Conservation (phyloP, 2,113 vertebrate genomes). For the Gnathonemus longibarbis region DNA sequence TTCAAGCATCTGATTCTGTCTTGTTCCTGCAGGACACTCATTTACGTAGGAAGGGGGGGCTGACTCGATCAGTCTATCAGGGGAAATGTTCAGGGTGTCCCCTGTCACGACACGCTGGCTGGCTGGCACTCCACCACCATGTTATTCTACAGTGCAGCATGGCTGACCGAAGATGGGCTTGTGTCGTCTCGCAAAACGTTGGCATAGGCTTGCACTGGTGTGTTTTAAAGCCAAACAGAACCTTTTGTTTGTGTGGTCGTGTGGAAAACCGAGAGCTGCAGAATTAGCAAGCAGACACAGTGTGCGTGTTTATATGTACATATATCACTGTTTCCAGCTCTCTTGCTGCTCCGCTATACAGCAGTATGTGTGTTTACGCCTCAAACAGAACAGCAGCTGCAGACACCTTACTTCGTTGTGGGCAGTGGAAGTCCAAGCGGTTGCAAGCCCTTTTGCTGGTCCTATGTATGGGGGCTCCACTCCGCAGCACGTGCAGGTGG, state of each 20-base stretch:
- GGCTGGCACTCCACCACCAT: too few relatives aligned
- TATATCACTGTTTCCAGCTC: background rate
- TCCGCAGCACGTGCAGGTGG: background rate
- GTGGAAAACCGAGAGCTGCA: background rate
- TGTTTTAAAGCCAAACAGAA: background rate
- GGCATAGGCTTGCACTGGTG: background rate
- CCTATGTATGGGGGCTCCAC: background rate
- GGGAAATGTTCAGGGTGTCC: background rate
- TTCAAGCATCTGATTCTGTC: background rate
- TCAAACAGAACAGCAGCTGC: background rate
- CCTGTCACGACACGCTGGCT: background rate
- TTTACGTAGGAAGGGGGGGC: background rate
- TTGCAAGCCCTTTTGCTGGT: background rate
- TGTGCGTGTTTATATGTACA: background rate
- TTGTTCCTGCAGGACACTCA: background rate
- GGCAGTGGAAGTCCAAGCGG: background rate
- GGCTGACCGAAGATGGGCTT: background rate
- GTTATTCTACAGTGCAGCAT: background rate
- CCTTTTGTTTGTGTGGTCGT: background rate
- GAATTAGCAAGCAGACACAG: background rate
- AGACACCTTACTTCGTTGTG: background rate
- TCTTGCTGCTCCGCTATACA: background rate
- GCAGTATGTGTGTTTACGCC: background rate
- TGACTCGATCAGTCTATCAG: background rate
- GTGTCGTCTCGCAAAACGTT: background rate